Evolutionary conservation across 2,797 vertebrate genomes (phyloP), one percentile per base, ranked within the genome.

Genomic region (Sitta carolinensis): DNA sequence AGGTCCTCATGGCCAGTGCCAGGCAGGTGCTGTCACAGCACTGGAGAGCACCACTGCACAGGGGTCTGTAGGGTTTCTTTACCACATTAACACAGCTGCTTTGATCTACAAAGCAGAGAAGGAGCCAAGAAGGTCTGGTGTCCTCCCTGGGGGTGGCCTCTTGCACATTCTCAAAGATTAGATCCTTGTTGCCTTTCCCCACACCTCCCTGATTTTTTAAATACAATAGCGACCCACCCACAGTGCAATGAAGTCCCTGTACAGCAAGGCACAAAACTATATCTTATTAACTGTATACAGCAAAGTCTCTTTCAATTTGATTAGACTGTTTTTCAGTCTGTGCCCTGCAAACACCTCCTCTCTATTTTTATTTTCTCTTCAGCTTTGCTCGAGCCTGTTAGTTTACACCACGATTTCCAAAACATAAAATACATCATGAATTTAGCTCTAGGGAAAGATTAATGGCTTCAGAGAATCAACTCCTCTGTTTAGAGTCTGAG

Each of bases 141-240:
- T 38, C 52, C 50, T 70, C 43, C 27, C 19, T 55, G 17, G 21
- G 52, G 18, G 10, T 10, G 11, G 64, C 18, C 26, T 84, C 34
- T 40, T 0, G 0, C 26, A 25, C 21, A 25, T 32, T 76, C 70
- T 34, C 27, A 74, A 55, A 59, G 29, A 75, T 40, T 30, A 67
- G 55, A 42, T 38, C 43, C 47, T 75, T 72, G 14, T 13, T 58
- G 32, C 25, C 32, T 73, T 32, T 85, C 32, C 21, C 17, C 8
- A 3, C 0, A 0, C 9, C 9, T 9, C 15, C 9, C 6, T 5
- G 29, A 5, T 74, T 69, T 80, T 59, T 26, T 1, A 15, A 72
- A 48, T 51, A 73, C 25, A 55, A 40, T 14, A 79, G 29, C 14
- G 4, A 66, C 55, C 13, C 17, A 52, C 25, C 26, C 51, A 34